A percentile compares a stretch with the other conserved stretches of the same genome.
These are phyloP conservation scores for Sphinx pinastri DNA, from an alignment of 2,888 invertebrate species.

Conservation along the genomic window DNA sequence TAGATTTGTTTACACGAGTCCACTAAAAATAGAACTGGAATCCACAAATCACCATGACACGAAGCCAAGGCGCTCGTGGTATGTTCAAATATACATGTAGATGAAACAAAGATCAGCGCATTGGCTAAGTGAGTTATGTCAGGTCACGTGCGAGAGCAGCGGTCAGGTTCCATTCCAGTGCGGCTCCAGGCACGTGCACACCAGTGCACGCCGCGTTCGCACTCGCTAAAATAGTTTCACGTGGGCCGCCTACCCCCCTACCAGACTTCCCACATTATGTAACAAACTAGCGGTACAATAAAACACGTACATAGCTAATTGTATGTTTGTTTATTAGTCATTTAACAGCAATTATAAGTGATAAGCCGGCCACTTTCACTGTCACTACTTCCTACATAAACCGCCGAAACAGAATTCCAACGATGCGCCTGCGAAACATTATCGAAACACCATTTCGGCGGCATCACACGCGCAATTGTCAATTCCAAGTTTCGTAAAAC, in stretches of 20 bases:
- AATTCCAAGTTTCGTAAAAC: constrained; percentile 56
- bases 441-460: constrained; percentile 29
- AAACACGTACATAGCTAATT: constrained; percentile 39
- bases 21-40: background rate
- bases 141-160: constrained; percentile 12
- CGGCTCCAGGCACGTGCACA: constrained; percentile 26
- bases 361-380: constrained; percentile 51
- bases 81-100: background rate
- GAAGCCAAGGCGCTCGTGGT: background rate
- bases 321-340: constrained; percentile 63
- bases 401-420: constrained; percentile 3
- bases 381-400: constrained; percentile 35
- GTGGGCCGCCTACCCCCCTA: constrained; percentile 28
- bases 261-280: constrained; percentile 30
- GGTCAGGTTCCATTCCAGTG: constrained; percentile 22
- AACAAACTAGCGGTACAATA: constrained; percentile 31
- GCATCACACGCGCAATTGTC: constrained; percentile 46
- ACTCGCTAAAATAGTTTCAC: constrained; percentile 31
- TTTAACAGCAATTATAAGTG: constrained; percentile 77
- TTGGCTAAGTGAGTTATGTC: background rate
- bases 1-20: constrained; percentile 9
- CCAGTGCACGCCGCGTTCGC: constrained; percentile 20
- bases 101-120: background rate
- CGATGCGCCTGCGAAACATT: background rate
- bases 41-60: background rate